Conservation (phyloP, 2,888 invertebrate genomes). For the Campoplex capitator region DNA sequence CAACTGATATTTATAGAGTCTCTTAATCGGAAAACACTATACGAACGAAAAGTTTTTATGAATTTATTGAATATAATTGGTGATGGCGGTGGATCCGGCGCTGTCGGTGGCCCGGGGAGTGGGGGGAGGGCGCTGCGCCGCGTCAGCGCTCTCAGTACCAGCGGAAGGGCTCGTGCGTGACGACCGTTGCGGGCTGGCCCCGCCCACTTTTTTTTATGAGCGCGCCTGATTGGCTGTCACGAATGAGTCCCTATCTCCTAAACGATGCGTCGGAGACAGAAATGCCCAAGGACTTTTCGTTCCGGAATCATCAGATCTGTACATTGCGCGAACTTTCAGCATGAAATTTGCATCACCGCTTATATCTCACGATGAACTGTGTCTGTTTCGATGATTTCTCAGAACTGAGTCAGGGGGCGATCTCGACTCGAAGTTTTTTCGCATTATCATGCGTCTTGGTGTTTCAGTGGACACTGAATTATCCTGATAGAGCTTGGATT, state of each 20-base stretch:
- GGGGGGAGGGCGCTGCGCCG: background rate
- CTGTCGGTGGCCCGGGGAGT: background rate
- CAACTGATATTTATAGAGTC: background rate
- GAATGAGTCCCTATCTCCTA: background rate
- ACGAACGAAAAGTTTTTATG: background rate
- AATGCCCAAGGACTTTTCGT: background rate
- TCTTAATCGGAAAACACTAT: background rate
- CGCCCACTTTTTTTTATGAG: background rate
- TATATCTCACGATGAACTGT: background rate
- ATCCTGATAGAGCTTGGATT: too few species aligned
- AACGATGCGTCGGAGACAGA: background rate
- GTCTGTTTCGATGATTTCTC: constrained; percentile 41
- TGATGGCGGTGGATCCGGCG: background rate
- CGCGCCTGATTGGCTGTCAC: background rate
- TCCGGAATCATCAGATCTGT: background rate
- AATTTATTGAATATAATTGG: background rate
- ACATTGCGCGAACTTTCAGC: background rate
- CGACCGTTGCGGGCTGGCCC: background rate
- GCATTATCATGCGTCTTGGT: background rate
- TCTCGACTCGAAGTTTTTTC: constrained; percentile 23
- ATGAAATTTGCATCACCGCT: too few species aligned
- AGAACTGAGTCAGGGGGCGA: constrained; percentile 60
- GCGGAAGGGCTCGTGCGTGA: background rate
- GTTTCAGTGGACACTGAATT: background rate
- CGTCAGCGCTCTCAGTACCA: background rate